Conservation (phyloP, 2,888 invertebrate species). For the Mesopsocus fuscifrons region DNA sequence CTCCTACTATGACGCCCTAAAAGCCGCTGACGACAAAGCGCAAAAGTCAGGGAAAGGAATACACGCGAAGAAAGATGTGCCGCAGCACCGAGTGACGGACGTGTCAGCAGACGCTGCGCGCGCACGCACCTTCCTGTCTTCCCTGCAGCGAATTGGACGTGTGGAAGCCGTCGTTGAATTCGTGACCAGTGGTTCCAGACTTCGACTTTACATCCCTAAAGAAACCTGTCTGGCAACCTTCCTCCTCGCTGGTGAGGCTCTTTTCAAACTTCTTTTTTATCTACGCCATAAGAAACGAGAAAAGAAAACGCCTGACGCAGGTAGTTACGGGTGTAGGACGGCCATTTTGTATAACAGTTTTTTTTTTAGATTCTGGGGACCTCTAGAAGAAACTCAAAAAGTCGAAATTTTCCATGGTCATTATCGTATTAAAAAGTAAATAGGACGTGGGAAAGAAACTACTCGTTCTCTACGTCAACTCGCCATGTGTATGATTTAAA, state of each 20-base stretch:
- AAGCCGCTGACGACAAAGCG: constrained; percentile 87
- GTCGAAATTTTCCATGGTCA: no score
- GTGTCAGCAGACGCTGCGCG: constrained; percentile 62
- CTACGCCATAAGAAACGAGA: no score
- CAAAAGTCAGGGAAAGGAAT: constrained; percentile 65
- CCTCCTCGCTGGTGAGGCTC: constrained; percentile 63
- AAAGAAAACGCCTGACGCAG: no score
- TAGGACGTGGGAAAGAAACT: no score
- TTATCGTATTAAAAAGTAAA: no score
- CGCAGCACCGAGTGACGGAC: constrained; percentile 67
- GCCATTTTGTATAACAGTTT: no score
- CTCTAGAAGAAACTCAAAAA: no score
- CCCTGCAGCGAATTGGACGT: constrained; percentile 75
- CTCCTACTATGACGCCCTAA: constrained; percentile 75
- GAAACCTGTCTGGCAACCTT: constrained; percentile 91
- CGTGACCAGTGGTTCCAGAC: constrained; percentile 86
- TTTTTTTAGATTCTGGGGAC: no score
- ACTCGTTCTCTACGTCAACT: no score
- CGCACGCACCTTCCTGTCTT: constrained; percentile 82
- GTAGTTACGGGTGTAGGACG: no score
- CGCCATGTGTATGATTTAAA: no score
- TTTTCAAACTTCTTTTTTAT: no score
- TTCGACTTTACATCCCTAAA: constrained; percentile 84
- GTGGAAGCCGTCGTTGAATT: constrained; percentile 91
- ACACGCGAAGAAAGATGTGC: constrained; percentile 74